Conservation (phyloP, 2,113 vertebrate genomes). For the Amblyopsis rosae region DNA sequence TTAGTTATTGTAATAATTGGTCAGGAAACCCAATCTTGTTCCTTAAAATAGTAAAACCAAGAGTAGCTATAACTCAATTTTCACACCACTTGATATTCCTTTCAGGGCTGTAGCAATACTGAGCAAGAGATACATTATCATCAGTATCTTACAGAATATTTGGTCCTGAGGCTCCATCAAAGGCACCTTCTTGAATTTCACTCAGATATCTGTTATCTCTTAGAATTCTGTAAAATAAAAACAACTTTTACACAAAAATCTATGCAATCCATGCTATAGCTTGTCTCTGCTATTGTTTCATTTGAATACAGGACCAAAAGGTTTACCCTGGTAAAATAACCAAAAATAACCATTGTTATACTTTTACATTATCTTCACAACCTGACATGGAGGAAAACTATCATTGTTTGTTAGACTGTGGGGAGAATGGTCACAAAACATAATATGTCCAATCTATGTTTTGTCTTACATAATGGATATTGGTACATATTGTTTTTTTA, state of each 20-base stretch:
- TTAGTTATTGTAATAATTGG: no score
- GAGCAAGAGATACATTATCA: background rate
- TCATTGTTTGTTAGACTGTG: constrained; percentile 52
- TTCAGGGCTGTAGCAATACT: background rate
- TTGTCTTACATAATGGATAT: constrained; percentile 70
- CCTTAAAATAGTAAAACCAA: background rate
- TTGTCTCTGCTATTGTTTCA: background rate
- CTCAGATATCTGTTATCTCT: constrained; percentile 83
- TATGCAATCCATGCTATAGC: no score
- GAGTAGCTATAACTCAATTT: background rate
- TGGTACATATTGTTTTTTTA: constrained; percentile 56
- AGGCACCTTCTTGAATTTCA: constrained; percentile 82
- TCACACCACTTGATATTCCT: background rate
- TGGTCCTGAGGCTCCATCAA: constrained; percentile 84
- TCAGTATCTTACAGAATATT: constrained; percentile 81
- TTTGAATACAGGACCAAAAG: constrained; percentile 9
- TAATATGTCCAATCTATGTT: constrained; percentile 64
- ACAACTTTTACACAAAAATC: background rate
- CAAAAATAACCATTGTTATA: background rate
- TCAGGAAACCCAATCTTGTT: no score
- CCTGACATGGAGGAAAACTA: constrained; percentile 45
- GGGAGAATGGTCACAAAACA: constrained; percentile 48
- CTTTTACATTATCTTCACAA: constrained; percentile 21
- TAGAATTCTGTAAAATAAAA: constrained; percentile 78
- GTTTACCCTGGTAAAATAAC: background rate